Conservation (phyloP, 1,140 invertebrate genomes). For the Drosophila murphyi region DNA sequence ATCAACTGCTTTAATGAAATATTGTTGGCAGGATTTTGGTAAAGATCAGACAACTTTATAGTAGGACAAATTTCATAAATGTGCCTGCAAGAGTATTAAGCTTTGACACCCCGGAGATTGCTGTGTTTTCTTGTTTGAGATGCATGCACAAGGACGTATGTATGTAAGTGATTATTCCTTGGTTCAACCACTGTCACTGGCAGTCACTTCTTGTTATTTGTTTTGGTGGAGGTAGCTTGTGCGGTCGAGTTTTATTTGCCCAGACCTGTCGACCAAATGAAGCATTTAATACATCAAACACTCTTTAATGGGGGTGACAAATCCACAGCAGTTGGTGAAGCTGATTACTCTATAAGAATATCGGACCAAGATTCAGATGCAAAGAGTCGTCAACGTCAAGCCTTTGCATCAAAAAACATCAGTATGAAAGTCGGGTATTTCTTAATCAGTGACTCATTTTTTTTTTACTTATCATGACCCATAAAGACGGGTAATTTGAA, state of each 20-base stretch:
- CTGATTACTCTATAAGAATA: conserved; percentile 64
- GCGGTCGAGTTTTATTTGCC: conserved; percentile 75
- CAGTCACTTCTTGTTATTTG: conserved; percentile 50
- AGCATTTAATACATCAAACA: conserved; percentile 84
- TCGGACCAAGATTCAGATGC: conserved; percentile 2
- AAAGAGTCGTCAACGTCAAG: conserved; percentile 7
- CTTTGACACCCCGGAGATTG: neutral
- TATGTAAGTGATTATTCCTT: conserved; percentile 37
- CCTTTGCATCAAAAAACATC: neutral
- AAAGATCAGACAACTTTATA: no score
- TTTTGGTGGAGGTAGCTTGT: conserved; percentile 44
- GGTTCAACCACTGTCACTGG: conserved; percentile 60
- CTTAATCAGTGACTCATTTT: conserved; percentile 35
- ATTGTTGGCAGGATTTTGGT: no score
- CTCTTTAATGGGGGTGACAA: conserved; percentile 83
- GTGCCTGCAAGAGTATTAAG: neutral
- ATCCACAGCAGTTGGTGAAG: conserved; percentile 74
- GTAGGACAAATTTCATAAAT: neutral
- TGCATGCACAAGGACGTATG: neutral
- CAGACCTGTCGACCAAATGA: conserved; percentile 84
- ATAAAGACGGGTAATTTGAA: no score
- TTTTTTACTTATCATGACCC: neutral
- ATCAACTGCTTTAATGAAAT: no score
- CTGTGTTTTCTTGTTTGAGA: conserved; percentile 6
- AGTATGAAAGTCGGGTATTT: conserved; percentile 7